A percentile compares a stretch with the other conserved stretches of the same genome.
These are phyloP conservation scores for Coilia nasus DNA, from an alignment of 2,797 vertebrate species.

Conservation along the genomic window DNA sequence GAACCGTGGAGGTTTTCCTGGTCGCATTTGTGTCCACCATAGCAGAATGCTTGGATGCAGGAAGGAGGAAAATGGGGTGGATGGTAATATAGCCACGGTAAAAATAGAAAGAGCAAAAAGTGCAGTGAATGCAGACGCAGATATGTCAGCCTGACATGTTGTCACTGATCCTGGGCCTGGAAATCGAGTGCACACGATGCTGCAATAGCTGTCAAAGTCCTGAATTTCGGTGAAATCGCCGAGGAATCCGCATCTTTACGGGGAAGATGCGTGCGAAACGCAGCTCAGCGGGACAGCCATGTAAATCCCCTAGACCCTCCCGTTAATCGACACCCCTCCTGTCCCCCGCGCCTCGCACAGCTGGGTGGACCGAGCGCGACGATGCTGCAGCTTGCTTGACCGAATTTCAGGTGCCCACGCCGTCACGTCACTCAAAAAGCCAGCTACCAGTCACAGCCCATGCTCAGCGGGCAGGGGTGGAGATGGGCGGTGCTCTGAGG, in stretches of 20 bases:
- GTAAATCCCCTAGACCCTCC: background rate
- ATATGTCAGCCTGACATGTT: background rate
- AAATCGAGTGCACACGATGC: background rate
- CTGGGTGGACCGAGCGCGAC: background rate
- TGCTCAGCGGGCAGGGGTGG: background rate
- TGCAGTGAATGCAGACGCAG: background rate
- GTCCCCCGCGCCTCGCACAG: background rate
- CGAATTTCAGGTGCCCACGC: conserved; percentile 20
- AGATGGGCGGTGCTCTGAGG: conserved; percentile 1
- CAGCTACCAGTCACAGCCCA: conserved; percentile 12
- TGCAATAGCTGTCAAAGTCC: conserved; percentile 9
- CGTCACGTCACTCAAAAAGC: conserved; percentile 16
- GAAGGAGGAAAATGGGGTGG: background rate
- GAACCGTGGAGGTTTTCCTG: conserved; percentile 81
- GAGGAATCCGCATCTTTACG: background rate
- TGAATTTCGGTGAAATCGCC: background rate
- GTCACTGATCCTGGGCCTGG: background rate
- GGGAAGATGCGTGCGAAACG: background rate
- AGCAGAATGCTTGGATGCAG: conserved; percentile 47
- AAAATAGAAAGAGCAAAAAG: background rate
- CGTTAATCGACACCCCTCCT: background rate
- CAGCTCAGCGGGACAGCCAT: background rate
- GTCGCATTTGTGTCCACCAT: conserved; percentile 79
- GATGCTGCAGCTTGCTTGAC: conserved; percentile 26
- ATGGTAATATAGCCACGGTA: background rate